Base-by-base conservation (phyloP, 2,888 invertebrate species). In the Hirtodrosophila histrioides region DNA sequence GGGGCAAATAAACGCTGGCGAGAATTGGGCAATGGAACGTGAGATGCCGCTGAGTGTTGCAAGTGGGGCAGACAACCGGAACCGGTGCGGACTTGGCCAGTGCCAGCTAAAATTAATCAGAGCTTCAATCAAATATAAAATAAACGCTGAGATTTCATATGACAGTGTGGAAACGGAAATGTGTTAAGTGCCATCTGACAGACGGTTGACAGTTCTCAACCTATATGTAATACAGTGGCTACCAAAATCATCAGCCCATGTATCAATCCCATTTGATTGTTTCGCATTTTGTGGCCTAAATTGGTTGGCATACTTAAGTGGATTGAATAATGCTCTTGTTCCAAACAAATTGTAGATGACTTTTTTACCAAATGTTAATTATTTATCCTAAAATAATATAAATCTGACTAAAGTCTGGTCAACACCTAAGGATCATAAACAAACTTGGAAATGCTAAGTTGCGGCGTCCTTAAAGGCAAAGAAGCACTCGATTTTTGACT, bases 51-150 rank as follows among this genome's bases (percentile, higher is more conserved):
- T 31, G 46, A 11, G 24, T 35, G 58, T 51, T 69, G 72, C 54
- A 53, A 36, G 35, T 44, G 43, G 37, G 43, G 44, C 33, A 10
- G 31, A 37, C 4, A 54, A 23, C 35, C 37, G 57, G 41, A 41
- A 61, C 37, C 24, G 36, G 10, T 37, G 31, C 33, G 56, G 37
- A 33, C 17, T 17, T 17, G 17, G 17, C 17, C 49, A 40, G 31
- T 54, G 67, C n/a, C 66, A 50, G 65, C 61, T 60, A 61, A 70
- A 86, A 83, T 88, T 83, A 85, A 88, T 88, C 84, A 85, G 71
- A 72, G 72, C 74, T 88, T 86, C 84, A 86, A 88, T 85, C 85
- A 84, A 86, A 86, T 73, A 72, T 68, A 72, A 81, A 86, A 84
- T 81, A 86, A 88, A 76, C 51, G 69, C 76, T 48, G 70, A 81